These are phyloP conservation scores for Scyliorhinus canicula DNA, from an alignment of 2,797 vertebrate species.

Conservation along the genomic window DNA sequence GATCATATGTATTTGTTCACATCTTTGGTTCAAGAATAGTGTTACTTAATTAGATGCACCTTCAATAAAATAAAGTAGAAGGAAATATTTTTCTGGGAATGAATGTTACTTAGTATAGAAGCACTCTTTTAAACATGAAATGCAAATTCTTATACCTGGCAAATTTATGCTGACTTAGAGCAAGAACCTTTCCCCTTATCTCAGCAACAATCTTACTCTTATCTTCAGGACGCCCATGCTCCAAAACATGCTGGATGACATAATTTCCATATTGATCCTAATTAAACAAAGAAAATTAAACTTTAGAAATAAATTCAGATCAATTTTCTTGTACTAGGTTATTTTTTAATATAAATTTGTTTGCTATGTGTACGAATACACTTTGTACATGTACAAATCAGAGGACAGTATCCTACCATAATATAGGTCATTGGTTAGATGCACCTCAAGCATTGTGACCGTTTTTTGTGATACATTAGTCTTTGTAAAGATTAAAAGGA, in stretches of 20 bases:
- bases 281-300: conserved; percentile 18
- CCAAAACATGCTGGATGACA: conserved; percentile 93
- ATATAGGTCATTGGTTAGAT: neutral
- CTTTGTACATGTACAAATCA: neutral
- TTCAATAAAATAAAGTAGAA: neutral
- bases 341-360: neutral
- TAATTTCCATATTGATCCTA: conserved; percentile 99
- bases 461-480: neutral
- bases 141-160: conserved; percentile 69
- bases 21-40: neutral
- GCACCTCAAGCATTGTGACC: neutral
- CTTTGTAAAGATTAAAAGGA: neutral
- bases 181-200: conserved; percentile 89
- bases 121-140: neutral
- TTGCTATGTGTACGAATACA: conserved; percentile 39
- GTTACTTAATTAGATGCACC: neutral
- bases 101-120: neutral
- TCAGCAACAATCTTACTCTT: conserved; percentile 97
- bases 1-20: neutral
- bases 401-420: neutral
- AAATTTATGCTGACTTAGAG: conserved; percentile 96
- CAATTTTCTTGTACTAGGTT: neutral
- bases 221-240: conserved; percentile 91
- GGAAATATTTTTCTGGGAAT: neutral
- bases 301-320: conserved; percentile 45